Evolutionary conservation across 1,140 invertebrate genomes (phyloP), one percentile per base, ranked within the genome.

Genomic region (Archegozetes longisetosus): DNA sequence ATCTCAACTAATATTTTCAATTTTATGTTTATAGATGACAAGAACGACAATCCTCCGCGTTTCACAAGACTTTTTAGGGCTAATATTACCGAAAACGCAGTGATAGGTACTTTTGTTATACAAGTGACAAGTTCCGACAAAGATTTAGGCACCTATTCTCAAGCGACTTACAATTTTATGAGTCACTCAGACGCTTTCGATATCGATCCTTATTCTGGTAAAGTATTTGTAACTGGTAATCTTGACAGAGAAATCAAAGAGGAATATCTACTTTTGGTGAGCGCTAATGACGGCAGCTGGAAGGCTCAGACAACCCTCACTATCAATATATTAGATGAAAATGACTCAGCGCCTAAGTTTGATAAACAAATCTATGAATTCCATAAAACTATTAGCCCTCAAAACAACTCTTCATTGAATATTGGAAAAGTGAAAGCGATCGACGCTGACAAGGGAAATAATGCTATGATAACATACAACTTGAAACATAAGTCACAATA

Each of bases 1-100:
- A 14, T n/a, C n/a, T n/a, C n/a, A 14, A 14, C 46, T 47, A 14
- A 14, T n/a, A 14, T n/a, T 47, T n/a, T 47, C 46, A 14, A 14
- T 47, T n/a, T 47, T n/a, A 14, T 47, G 12, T 53, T 12, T 12
- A 12, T 12, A 53, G 55, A 84, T 20, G 90, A 96, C 69, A 90
- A 90, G 71, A 96, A 97, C 73, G 92, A 97, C 71, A 93, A 94
- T 72, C 86, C 88, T 12, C 91, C 92, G 0, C 78, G 85, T 61
- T 97, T 97, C 70, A 93, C 89, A 0, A 74, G 89, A 52, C 72
- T 94, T 0, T 95, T 93, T 70, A 90, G 85, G 67, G 86, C 90
- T 0, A 93, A 93, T 69, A 88, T 98, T 0, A 93, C 90, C 0
- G 94, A 98, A 76, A 95, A 98, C 73, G 82, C 87, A 0, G 85